Percentiles rank a stretch among this genome's conserved stretches.
Conservation (phyloP, 1,140 invertebrate genomes). For the Sminthurinus signatus region DNA sequence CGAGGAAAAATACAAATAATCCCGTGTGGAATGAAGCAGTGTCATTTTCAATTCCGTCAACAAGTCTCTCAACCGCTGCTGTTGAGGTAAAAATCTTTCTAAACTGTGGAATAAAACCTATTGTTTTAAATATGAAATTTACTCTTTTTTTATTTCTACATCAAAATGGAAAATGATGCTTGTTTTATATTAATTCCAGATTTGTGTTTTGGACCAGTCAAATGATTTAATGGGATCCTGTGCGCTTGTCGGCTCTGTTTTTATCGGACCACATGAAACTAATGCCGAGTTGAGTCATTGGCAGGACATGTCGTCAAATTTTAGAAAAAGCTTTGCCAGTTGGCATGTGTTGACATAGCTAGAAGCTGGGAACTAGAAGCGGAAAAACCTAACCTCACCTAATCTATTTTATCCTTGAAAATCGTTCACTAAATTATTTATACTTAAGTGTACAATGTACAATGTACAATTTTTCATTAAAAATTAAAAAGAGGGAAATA, state of each 20-base stretch:
- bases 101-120: constrained; percentile 4
- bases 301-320: constrained; percentile 70
- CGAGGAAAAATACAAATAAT: constrained; percentile 74
- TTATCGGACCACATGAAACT: constrained; percentile 59
- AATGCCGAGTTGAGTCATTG: constrained; percentile 61
- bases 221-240: constrained; percentile 61
- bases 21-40: constrained; percentile 95
- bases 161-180: neutral
- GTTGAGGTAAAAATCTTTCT: constrained; percentile 62
- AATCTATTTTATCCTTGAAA: too few relatives aligned
- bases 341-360: constrained; percentile 65
- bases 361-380: too few relatives aligned
- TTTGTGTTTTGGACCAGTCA: constrained; percentile 55
- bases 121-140: too few relatives aligned
- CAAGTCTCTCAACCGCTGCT: constrained; percentile 59
- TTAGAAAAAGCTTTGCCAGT: constrained; percentile 71
- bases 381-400: too few relatives aligned
- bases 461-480: too few relatives aligned
- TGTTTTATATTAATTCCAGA: constrained; percentile 44
- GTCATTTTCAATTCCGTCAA: constrained; percentile 74
- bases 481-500: too few relatives aligned
- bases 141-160: neutral
- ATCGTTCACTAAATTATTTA: too few relatives aligned
- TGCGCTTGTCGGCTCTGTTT: constrained; percentile 55
- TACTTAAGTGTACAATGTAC: too few relatives aligned